These are phyloP conservation scores for Macrobrachium nipponense DNA, from an alignment of 1,140 invertebrate genomes.

Conservation along the genomic window DNA sequence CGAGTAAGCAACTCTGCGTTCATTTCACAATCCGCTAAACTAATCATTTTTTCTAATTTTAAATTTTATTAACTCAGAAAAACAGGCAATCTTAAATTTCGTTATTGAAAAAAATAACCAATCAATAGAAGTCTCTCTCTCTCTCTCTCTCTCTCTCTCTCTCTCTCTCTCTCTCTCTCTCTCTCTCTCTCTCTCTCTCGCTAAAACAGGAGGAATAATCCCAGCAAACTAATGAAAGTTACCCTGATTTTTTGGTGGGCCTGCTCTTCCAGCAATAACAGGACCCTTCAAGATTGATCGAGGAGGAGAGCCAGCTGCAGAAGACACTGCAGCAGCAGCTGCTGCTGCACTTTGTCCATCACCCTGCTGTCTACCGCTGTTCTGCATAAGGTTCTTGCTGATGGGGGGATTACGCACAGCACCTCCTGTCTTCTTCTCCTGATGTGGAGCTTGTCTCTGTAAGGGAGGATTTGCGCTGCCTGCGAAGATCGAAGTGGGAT, in stretches of 20 bases:
- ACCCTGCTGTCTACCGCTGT: background rate
- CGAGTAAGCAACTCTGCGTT: too few relatives aligned
- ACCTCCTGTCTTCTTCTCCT: background rate
- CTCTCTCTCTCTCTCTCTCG: background rate
- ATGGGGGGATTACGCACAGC: too few relatives aligned
- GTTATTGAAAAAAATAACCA: too few relatives aligned
- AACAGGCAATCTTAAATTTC: background rate
- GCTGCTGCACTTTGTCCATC: background rate
- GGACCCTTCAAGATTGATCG: conserved; percentile 49
- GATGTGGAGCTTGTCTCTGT: background rate
- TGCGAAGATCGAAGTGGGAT: background rate
- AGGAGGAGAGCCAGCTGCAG: background rate
- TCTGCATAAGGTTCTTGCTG: too few relatives aligned
- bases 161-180: background rate
- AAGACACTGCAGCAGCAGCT: background rate
- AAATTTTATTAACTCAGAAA: too few relatives aligned
- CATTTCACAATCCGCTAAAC: too few relatives aligned
- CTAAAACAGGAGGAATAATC: background rate
- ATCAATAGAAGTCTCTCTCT: background rate
- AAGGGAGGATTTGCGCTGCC: background rate
- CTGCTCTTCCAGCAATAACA: conserved; percentile 22
- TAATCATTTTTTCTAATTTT: too few relatives aligned
- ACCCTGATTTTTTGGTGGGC: too few relatives aligned
- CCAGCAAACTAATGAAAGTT: too few relatives aligned
- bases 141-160: too few relatives aligned